Conservation (phyloP, 1,140 invertebrate species). For the Atta colombica region DNA sequence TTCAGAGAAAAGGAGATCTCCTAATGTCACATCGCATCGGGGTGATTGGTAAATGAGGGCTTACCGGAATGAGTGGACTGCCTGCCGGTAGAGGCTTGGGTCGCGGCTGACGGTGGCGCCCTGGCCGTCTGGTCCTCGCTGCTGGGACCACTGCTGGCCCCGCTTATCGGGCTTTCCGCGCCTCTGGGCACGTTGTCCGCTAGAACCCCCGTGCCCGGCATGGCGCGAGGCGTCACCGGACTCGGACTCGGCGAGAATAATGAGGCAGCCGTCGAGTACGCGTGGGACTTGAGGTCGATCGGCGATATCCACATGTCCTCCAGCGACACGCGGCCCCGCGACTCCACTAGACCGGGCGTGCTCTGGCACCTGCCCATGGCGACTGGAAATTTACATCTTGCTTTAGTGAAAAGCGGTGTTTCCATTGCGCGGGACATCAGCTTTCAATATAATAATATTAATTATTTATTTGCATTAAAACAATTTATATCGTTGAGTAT, state of each 20-base stretch:
- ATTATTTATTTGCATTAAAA: constrained; percentile 8
- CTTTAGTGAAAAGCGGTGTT: not conserved
- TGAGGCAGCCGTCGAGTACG: constrained; percentile 82
- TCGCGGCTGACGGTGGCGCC: constrained; percentile 77
- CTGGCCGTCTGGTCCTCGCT: constrained; percentile 84
- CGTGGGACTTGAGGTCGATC: constrained; percentile 79
- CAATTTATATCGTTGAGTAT: not conserved
- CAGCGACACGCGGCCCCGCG: constrained; percentile 94
- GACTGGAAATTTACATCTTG: constrained; percentile 87
- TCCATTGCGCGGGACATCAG: not conserved
- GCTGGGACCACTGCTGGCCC: constrained; percentile 84
- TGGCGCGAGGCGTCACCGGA: constrained; percentile 81
- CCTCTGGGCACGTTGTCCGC: constrained; percentile 74
- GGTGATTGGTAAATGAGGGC: constrained; percentile 22
- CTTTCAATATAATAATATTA: not conserved
- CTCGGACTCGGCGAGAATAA: constrained; percentile 86
- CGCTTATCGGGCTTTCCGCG: constrained; percentile 85
- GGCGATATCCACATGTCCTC: constrained; percentile 95
- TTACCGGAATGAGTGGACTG: constrained; percentile 84
- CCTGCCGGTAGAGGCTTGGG: constrained; percentile 81
- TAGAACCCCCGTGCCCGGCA: not conserved
- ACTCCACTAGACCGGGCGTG: constrained; percentile 97
- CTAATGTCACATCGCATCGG: not conserved
- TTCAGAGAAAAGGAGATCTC: not conserved
- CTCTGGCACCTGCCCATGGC: constrained; percentile 97